Conservation (phyloP, 1,140 invertebrate genomes). For the Calliopsis andreniformis region DNA sequence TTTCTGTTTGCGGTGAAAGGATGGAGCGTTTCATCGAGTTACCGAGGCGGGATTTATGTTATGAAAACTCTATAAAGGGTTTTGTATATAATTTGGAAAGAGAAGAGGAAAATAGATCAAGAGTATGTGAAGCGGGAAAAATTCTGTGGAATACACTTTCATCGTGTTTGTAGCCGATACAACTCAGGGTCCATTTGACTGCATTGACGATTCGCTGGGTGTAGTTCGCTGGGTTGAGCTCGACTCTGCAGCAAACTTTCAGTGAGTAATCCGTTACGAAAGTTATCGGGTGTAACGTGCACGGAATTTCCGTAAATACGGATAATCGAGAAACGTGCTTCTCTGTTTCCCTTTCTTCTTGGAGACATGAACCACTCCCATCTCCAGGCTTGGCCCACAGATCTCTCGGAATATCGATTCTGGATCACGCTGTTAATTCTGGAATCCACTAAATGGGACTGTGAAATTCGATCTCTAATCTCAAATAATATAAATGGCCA, state of each 20-base stretch:
- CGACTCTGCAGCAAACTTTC: slow-evolving; percentile 65
- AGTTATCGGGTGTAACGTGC: slow-evolving; percentile 75
- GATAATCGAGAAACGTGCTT: slow-evolving; percentile 69
- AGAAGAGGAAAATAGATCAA: too few relatives aligned
- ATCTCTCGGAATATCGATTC: slow-evolving; percentile 26
- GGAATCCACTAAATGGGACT: too few relatives aligned
- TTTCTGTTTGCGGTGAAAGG: too few relatives aligned
- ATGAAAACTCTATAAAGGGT: too few relatives aligned
- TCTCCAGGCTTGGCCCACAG: slow-evolving; percentile 1
- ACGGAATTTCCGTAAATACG: slow-evolving; percentile 72
- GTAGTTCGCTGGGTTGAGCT: slow-evolving; percentile 60
- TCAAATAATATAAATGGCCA: too few relatives aligned
- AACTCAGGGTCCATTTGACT: slow-evolving; percentile 61
- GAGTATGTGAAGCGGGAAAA: too few relatives aligned
- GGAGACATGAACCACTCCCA: not conserved
- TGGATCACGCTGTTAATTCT: not conserved
- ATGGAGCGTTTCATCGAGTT: too few relatives aligned
- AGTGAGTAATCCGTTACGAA: slow-evolving; percentile 72
- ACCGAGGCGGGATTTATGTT: too few relatives aligned
- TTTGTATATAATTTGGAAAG: too few relatives aligned
- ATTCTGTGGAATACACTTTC: slow-evolving; percentile 5
- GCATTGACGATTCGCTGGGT: slow-evolving; percentile 61
- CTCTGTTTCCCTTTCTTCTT: slow-evolving; percentile 29
- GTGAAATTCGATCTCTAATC: too few relatives aligned
- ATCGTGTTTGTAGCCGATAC: slow-evolving; percentile 19